phyloP scores from a whole-genome alignment of 2,797 vertebrate genomes.

The Chelon auratus region DNA sequence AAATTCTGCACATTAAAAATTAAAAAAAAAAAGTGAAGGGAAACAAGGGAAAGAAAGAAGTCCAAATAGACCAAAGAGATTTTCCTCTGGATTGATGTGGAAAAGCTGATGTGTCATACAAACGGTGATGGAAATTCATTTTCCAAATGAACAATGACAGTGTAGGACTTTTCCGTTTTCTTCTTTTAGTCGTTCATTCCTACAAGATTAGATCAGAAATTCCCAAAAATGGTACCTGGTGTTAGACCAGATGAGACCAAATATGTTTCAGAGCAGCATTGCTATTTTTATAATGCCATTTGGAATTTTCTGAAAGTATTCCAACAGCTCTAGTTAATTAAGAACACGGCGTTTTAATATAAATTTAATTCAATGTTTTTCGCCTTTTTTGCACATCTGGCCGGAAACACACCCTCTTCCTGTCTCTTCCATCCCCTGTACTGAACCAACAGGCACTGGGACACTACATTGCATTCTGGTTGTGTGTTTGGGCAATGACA shows the following conservation, averaged over 20 bases:
- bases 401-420: slow-evolving; percentile 13
- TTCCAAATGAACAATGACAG: slow-evolving; percentile 40
- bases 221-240: not conserved
- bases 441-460: slow-evolving; percentile 18
- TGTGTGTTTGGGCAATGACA: slow-evolving; percentile 58
- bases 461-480: not conserved
- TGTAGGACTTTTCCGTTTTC: not conserved
- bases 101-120: slow-evolving; percentile 37
- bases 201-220: slow-evolving; percentile 3
- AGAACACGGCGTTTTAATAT: too few relatives aligned
- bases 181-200: slow-evolving; percentile 18
- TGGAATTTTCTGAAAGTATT: too few relatives aligned
- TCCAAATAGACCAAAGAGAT: not conserved
- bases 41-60: too few relatives aligned
- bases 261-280: not conserved
- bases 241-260: slow-evolving; percentile 4
- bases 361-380: too few relatives aligned
- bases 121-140: slow-evolving; percentile 51
- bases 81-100: slow-evolving; percentile 17
- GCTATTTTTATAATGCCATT: not conserved
- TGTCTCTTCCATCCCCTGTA: slow-evolving; percentile 11
- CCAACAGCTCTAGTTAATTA: too few relatives aligned
- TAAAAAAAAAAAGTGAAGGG: not conserved
- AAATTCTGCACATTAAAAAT: slow-evolving; percentile 24
- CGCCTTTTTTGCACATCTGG: slow-evolving; percentile 12